These are phyloP conservation scores for Chromis chromis DNA, from an alignment of 2,797 vertebrate species.

Conservation along the genomic window DNA sequence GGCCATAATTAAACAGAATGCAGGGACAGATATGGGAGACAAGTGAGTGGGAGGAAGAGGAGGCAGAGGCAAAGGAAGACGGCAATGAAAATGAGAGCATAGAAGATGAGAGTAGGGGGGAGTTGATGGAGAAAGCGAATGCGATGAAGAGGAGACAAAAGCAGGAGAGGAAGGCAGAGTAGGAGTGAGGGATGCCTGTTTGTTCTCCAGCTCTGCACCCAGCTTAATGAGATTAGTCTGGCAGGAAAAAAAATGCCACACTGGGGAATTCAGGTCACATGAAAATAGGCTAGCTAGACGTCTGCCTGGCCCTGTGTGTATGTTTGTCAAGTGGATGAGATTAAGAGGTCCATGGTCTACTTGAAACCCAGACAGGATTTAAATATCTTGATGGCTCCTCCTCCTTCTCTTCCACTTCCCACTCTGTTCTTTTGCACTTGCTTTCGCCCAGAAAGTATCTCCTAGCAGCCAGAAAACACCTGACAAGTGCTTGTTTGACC, in stretches of 20 bases:
- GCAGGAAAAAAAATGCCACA: conserved; percentile 80
- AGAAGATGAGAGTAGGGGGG: conserved; percentile 38
- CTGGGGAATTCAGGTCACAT: conserved; percentile 88
- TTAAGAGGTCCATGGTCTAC: conserved; percentile 80
- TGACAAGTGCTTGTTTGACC: conserved; percentile 41
- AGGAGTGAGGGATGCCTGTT: conserved; percentile 74
- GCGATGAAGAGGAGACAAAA: conserved; percentile 63
- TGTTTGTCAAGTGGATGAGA: conserved; percentile 84
- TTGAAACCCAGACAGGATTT: conserved; percentile 84
- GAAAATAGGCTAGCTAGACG: conserved; percentile 87
- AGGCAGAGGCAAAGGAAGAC: conserved; percentile 62
- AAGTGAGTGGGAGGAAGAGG: conserved; percentile 71
- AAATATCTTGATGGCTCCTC: conserved; percentile 68
- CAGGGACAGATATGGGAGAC: conserved; percentile 72
- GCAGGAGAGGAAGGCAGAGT: conserved; percentile 66
- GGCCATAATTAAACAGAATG: conserved; percentile 83
- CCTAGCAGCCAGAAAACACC: conserved; percentile 48
- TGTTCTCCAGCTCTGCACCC: conserved; percentile 79
- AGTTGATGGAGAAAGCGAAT: conserved; percentile 55
- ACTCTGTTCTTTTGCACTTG: conserved; percentile 49
- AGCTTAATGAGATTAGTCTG: conserved; percentile 87
- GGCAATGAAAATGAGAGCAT: conserved; percentile 60
- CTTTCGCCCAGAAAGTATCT: conserved; percentile 41
- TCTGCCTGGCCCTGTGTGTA: conserved; percentile 81
- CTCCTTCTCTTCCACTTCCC: conserved; percentile 45